Evolutionary conservation across 2,113 vertebrate genomes (phyloP).

Genomic region (Myrmophylax atrothorax): DNA sequence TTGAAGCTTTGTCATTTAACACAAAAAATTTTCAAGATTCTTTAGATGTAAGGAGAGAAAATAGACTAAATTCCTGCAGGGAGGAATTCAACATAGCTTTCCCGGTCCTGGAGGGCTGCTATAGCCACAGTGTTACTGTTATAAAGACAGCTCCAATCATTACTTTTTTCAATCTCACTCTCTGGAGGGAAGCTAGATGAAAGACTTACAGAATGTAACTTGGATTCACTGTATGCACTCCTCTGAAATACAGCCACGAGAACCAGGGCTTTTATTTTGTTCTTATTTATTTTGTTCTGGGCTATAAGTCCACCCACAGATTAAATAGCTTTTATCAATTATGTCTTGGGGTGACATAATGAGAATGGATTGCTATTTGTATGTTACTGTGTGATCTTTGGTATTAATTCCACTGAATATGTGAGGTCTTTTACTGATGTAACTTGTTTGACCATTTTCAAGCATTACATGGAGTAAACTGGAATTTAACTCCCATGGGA

Average conservation of each 20-base stretch:
- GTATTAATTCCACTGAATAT: background rate
- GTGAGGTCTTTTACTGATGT: background rate
- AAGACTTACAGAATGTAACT: conserved; percentile 28
- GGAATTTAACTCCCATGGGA: background rate
- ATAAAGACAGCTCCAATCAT: conserved; percentile 35
- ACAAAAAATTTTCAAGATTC: background rate
- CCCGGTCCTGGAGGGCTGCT: background rate
- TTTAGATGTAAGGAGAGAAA: background rate
- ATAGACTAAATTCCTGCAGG: conserved; percentile 24
- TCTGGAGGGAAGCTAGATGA: conserved; percentile 51
- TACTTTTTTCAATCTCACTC: conserved; percentile 49
- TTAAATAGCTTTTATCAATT: background rate
- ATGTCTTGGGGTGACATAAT: background rate
- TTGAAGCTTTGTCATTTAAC: background rate
- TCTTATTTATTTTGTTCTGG: background rate
- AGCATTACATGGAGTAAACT: background rate
- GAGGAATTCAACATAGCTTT: conserved; percentile 5
- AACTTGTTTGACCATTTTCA: background rate
- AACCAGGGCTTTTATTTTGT: background rate
- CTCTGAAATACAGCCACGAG: background rate
- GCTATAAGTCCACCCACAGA: background rate
- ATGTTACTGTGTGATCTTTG: background rate
- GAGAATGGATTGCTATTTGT: background rate
- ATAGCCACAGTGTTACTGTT: background rate
- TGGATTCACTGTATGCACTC: background rate